Evolutionary conservation across 2,888 invertebrate species (phyloP), one percentile per base, ranked within the genome.

Genomic region (Amaurobius ferox): DNA sequence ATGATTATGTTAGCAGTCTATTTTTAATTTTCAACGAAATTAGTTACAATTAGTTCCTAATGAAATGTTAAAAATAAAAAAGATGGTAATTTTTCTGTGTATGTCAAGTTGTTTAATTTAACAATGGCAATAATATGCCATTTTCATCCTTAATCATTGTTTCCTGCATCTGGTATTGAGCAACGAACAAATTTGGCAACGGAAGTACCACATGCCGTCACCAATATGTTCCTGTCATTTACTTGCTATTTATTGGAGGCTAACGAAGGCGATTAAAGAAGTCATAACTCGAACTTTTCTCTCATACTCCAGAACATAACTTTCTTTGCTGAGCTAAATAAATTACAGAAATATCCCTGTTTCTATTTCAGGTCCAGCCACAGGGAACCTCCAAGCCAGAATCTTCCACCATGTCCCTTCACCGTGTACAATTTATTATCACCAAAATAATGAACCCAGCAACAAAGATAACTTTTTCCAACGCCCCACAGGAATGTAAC

Each of bases 391-490:
- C 1, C 23, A 23, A 23, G 19, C 35, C 9, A 5, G 5, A 7
- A 5, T 9, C 35, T 9, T 35, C 5, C 35, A 35, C 9, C 6
- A 5, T 55, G 23, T 55, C 16, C 11, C n/a, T n/a, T n/a, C n/a
- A n/a, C n/a, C n/a, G n/a, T n/a, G n/a, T n/a, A n/a, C n/a, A n/a
- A n/a, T n/a, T n/a, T n/a, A 55, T 55, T 23, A 55, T n/a, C 29
- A 32, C 6, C 62, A 64, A 55, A 71, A 71, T 28, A 77, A 76
- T 77, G 72, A 72, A 29, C 35, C 5, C 28, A 30, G 64, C 76
- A 76, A 83, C 70, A 76, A 76, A 85, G 77, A 35, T 67, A 70
- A 40, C 76, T 62, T 70, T 62, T 70, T 55, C 68, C 67, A 77
- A 85, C 83, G 70, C 83, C 77, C 64, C 77, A 35, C 73, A 67